Evolutionary conservation across 35 echinoderm and acorn worm genomes (phyloP).

Genomic region (Amphiura filiformis): DNA sequence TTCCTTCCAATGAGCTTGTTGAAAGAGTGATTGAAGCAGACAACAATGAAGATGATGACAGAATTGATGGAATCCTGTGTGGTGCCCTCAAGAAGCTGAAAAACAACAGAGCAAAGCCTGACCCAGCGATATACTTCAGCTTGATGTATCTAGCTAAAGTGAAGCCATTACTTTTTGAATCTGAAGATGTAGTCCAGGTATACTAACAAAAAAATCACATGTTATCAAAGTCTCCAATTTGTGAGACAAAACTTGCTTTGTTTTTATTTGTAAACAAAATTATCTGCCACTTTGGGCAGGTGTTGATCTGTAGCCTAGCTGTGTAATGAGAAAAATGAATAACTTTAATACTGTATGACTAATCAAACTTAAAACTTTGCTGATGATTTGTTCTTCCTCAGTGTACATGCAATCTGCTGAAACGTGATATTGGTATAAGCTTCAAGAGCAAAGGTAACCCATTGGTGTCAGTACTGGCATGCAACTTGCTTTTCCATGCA

Average conservation of each 20-base stretch:
- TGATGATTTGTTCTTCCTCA: too few relatives aligned
- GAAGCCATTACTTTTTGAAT: constrained; percentile 90
- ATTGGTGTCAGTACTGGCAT: constrained; percentile 84
- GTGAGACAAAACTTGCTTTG: too few relatives aligned
- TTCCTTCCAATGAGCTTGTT: constrained; percentile 76
- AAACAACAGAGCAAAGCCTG: constrained; percentile 82
- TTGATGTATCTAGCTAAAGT: constrained; percentile 89
- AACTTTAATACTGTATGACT: too few relatives aligned
- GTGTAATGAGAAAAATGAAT: too few relatives aligned
- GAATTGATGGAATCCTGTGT: constrained; percentile 87
- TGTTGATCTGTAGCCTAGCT: too few relatives aligned
- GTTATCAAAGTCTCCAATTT: not conserved
- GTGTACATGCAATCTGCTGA: constrained; percentile 72
- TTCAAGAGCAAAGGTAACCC: constrained; percentile 99
- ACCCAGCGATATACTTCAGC: constrained; percentile 58
- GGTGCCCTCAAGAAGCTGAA: constrained; percentile 73
- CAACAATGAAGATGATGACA: constrained; percentile 83
- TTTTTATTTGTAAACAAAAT: too few relatives aligned
- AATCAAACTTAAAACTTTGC: too few relatives aligned
- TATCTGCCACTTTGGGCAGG: too few relatives aligned
- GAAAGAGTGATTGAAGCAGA: constrained; percentile 85
- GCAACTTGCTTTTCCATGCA: constrained; percentile 86
- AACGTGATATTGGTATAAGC: constrained; percentile 73
- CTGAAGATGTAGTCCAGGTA: constrained; percentile 82
- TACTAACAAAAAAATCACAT: too few relatives aligned